Evolutionary conservation across 2,888 invertebrate species (phyloP), one percentile per base, ranked within the genome.

Genomic region (Drosophila nigricruria): DNA sequence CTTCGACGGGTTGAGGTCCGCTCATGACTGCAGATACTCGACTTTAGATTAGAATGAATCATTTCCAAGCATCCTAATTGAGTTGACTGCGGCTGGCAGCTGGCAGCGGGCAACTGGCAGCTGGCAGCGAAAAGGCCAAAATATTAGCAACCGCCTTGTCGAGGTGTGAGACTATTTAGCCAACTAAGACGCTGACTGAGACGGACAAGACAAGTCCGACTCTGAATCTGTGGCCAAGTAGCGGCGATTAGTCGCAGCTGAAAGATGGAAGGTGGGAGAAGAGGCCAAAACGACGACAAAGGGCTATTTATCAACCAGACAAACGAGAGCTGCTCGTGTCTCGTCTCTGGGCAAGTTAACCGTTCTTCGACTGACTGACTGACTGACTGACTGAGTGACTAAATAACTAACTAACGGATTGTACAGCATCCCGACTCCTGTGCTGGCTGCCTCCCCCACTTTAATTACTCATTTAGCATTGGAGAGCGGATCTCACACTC

Each of bases 11-110:
- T 45, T 66, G 32, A 67, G 61, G 42, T 59, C 60, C 66, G 78
- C 86, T 88, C 89, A 85, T 85, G 84, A 88, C 84, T 83, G 73
- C 69, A 86, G 84, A 85, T 85, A 88, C 89, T 76, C 84, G 84
- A 85, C 84, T 88, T 70, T 65, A 88, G 84, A 85, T 85, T 88
- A 88, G 83, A 85, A 86, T 86, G 84, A 85, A 85, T 88, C 84
- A 85, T 88, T 85, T 81, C 56, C 84, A 73, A 77, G 88, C 84
- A 88, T 85, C 89, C 84, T 85, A 85, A 85, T 85, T 85, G 87
- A 88, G 89, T 85, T 86, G 84, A 71, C 73, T 70, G 70, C 43
- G 58, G 60, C 63, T 70, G 68, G 53, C 66, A 65, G 77, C 74
- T 72, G 66, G 66, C 81, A 81, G 66, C 70, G 18, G 32, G 70